Base-by-base conservation (phyloP, 2,797 vertebrate genomes). In the Heteromormyrus szaboi region DNA sequence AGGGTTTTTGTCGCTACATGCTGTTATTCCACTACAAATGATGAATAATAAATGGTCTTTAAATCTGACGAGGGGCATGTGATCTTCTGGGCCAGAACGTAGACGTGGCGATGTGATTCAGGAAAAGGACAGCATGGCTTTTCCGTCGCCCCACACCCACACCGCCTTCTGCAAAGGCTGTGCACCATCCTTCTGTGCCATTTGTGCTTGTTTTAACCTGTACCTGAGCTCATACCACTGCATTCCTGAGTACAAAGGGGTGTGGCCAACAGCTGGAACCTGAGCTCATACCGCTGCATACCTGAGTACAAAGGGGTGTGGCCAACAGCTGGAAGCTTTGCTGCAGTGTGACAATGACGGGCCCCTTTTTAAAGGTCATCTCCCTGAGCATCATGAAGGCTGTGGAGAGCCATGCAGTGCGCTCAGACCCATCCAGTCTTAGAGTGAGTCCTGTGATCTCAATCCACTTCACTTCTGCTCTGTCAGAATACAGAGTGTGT, bases 1-100 rank as follows among this genome's bases (percentile, higher is more conserved):
- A 46, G 59, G 44, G 79, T 83, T 83, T 83, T 22, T 7, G 0
- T 81, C 2, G 14, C 76, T 81, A 44, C 72, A 79, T 0, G 19
- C 33, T n/a, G n/a, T 44, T 46, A 79, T 79, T 81, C 76, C 2
- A 2, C 37, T 46, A 83, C 41, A 48, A 83, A 83, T 83, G 37
- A 48, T 33, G 44, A 44, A 48, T 88, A 92, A 89, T 59, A 85
- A 88, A 33, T 83, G 46, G 81, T 84, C 41, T 87, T 51, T 0
- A 11, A n/a, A 83, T 83, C 79, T 8, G 79, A n/a, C 8, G 6
- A 37, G 65, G 65, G 29, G 29, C 62, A 14, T 14, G 65, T 68
- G 65, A 68, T 68, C 29, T 33, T 68, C 65, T 68, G 65, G 29
- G 25, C 65, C 29, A 33, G 29, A 68, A 68, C 4, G 65, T 68